Evolutionary conservation across 2,888 invertebrate genomes (phyloP), one percentile per base, ranked within the genome.

Genomic region (Mylabris sibirica): DNA sequence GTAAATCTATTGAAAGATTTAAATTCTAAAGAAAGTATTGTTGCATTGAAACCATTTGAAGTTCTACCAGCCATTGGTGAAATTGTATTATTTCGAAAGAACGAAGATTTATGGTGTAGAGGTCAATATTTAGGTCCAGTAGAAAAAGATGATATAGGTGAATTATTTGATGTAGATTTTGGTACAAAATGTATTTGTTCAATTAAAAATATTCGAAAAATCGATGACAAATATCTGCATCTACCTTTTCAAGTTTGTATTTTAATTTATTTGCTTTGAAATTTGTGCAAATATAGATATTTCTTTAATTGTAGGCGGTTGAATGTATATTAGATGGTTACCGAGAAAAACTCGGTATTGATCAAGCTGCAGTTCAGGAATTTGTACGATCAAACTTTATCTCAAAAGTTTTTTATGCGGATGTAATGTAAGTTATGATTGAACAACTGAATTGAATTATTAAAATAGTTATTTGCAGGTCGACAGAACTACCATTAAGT

Each of bases 131-230:
- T 62, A 12, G 59, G 62, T 11, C 22, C 24, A 17, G 22, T 14
- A 9, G 12, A 8, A 6, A 41, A 6, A 17, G 64, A 70, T 20
- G 35, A 63, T 61, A 62, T 34, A 24, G 35, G 75, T 60, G 38
- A 80, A 74, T 72, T 79, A 3, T 79, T 75, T 59, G 69, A 75
- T n/a, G 73, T 79, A 5, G 81, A 81, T 73, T 76, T 77, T 65
- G 81, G 80, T 0, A 76, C 76, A 20, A 67, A 64, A n/a, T 64
- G 74, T 14, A 66, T 60, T n/a, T 70, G 75, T 24, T 60, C 64
- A 6, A 38, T 77, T n/a, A 73, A 73, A 53, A 66, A 74, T 26
- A 64, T 78, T 0, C 68, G 77, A 62, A 67, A 75, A 61, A 80
- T 81, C 35, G 69, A 72, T 61, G 76, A 77, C 17, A 75, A 79